These are phyloP conservation scores for Darevskia nairensis DNA, from an alignment of 2,797 vertebrate genomes.

Conservation along the genomic window DNA sequence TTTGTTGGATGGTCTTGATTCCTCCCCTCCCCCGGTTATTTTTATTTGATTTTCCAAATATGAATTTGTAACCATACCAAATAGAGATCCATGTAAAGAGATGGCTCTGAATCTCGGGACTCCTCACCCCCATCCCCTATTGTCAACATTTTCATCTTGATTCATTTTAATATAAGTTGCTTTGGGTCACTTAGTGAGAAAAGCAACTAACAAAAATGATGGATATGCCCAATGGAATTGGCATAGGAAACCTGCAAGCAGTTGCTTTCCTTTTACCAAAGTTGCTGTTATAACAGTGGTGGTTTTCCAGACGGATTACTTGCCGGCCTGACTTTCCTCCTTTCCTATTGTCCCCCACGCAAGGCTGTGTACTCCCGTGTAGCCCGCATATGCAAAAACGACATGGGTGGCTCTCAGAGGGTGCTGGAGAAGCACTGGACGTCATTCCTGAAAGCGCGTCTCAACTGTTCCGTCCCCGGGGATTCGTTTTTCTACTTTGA, in stretches of 20 bases:
- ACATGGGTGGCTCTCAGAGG: slow-evolving; percentile 95
- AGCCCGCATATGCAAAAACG: slow-evolving; percentile 98
- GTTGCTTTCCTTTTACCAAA: slow-evolving; percentile 51
- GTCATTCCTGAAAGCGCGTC: slow-evolving; percentile 94
- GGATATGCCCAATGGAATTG: slow-evolving; percentile 1
- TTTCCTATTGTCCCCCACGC: slow-evolving; percentile 5
- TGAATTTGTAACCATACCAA: too few relatives aligned
- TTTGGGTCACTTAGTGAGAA: too few relatives aligned
- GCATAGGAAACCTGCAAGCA: slow-evolving; percentile 46
- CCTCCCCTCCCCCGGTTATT: too few relatives aligned
- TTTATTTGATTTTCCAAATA: too few relatives aligned
- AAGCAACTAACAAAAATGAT: too few relatives aligned
- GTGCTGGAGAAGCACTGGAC: slow-evolving; percentile 99
- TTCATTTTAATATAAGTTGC: too few relatives aligned
- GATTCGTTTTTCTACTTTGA: slow-evolving; percentile 99
- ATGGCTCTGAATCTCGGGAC: too few relatives aligned
- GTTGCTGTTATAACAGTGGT: not conserved
- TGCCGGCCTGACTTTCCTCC: not conserved
- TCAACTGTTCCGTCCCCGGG: slow-evolving; percentile 97
- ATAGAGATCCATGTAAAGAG: too few relatives aligned
- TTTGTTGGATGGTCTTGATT: too few relatives aligned
- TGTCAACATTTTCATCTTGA: too few relatives aligned
- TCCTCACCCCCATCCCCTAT: too few relatives aligned
- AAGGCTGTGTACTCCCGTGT: slow-evolving; percentile 98
- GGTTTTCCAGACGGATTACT: too few relatives aligned